Evolutionary conservation across 2,113 vertebrate species (phyloP), one percentile per base, ranked within the genome.

Genomic region (Nesospiza acunhae): DNA sequence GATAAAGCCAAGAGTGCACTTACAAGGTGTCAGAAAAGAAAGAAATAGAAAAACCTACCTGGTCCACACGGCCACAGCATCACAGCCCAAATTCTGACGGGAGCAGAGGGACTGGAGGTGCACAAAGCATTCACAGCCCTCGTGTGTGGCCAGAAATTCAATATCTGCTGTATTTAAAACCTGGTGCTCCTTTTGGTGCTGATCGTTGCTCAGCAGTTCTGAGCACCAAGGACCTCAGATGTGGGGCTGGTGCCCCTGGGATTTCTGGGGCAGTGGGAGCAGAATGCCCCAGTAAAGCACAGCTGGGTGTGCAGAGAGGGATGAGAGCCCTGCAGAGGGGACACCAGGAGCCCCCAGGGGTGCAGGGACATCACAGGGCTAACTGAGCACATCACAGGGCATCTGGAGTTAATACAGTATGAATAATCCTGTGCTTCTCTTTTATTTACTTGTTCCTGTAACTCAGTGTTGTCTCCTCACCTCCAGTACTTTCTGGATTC

Each of bases 331-430:
- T 42, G 55, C 59, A 19, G 9, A 41, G 44, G 35, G 28, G 31
- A 8, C 22, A 30, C 16, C 0, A 3, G 28, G 24, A 6, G 37
- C 37, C 39, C 18, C 39, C 2, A 1, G 21, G 31, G 17, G 3
- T 28, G 33, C 55, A 49, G 23, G 41, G 33, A 30, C 23, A 90
- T 23, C 19, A 78, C 37, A 37, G 37, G 37, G 19, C 16, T 56
- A 11, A 33, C 5, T 52, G 50, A 64, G 33, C 42, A 42, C 33
- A 15, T 14, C 19, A 7, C 5, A 39, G 39, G 15, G 47, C 83
- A 22, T 35, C 52, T 82, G 56, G 23, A 66, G 50, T 62, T 26
- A 41, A 52, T 31, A 15, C 39, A 67, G 30, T 42, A 14, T 19
- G 10, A 73, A n/a, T 56, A 90, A 90, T 60, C 81, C 37, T 63